phyloP scores from a whole-genome alignment of 2,888 invertebrate genomes.

The Nomada flava region DNA sequence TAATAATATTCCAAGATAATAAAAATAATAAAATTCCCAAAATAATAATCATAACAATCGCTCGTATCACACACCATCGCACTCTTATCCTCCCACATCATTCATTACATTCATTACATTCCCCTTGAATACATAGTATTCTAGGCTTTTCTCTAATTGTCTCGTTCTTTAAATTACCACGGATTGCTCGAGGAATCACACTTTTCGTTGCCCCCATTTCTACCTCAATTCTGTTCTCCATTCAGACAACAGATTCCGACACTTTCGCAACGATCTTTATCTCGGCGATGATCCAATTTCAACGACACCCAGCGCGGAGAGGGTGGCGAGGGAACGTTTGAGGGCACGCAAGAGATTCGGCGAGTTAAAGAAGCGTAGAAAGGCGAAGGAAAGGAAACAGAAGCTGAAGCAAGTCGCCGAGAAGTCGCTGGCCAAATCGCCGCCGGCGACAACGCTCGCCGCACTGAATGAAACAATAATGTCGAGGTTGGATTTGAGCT shows the following conservation, averaged over 20 bases:
- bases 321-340: slow-evolving; percentile 44
- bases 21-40: no score
- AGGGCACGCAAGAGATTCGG: slow-evolving; percentile 65
- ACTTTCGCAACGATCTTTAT: slow-evolving; percentile 68
- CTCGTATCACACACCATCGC: no score
- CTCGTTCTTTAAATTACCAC: neutral
- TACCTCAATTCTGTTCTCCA: slow-evolving; percentile 4
- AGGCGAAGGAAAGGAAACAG: slow-evolving; percentile 67
- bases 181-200: neutral
- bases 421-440: slow-evolving; percentile 63
- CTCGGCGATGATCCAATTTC: slow-evolving; percentile 72
- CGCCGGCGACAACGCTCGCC: slow-evolving; percentile 50
- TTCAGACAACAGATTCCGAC: slow-evolving; percentile 59
- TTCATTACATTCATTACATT: no score
- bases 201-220: neutral
- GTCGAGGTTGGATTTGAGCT: slow-evolving; percentile 77
- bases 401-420: slow-evolving; percentile 68
- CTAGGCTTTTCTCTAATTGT: no score
- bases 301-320: slow-evolving; percentile 22
- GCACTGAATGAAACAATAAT: slow-evolving; percentile 77
- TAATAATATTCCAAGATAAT: no score
- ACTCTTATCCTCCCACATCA: no score
- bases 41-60: no score
- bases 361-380: slow-evolving; percentile 71
- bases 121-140: no score